Evolutionary conservation across 2,888 invertebrate species (phyloP).

Genomic region (Xestia xanthographa): DNA sequence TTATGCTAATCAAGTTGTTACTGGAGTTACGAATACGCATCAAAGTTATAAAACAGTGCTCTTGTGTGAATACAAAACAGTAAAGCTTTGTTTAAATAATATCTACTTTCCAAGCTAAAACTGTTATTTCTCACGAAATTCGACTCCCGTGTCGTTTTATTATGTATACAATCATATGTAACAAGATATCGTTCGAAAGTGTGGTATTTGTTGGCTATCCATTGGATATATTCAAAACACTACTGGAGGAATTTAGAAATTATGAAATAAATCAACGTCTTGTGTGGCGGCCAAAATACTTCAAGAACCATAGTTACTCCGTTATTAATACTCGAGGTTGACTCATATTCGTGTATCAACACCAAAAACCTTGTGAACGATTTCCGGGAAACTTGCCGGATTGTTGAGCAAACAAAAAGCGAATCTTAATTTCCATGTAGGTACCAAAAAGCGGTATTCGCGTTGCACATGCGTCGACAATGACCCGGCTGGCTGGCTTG

Average conservation of each 20-base stretch:
- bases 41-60: slow-evolving; percentile 46
- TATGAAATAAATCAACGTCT: background rate
- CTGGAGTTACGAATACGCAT: slow-evolving; percentile 43
- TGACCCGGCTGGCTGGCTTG: slow-evolving; percentile 80
- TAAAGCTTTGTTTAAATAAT: slow-evolving; percentile 67
- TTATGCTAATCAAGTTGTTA: slow-evolving; percentile 51
- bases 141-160: slow-evolving; percentile 64
- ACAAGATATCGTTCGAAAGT: slow-evolving; percentile 43
- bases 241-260: background rate
- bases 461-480: slow-evolving; percentile 73
- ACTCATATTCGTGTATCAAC: slow-evolving; percentile 47
- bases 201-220: background rate
- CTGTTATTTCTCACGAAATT: slow-evolving; percentile 72
- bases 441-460: slow-evolving; percentile 59
- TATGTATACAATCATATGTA: slow-evolving; percentile 46
- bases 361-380: slow-evolving; percentile 47
- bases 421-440: slow-evolving; percentile 58
- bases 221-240: background rate
- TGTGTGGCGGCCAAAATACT: background rate
- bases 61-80: slow-evolving; percentile 58
- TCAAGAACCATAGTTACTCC: slow-evolving; percentile 14
- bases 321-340: slow-evolving; percentile 51
- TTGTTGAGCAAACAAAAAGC: slow-evolving; percentile 59
- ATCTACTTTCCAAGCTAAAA: slow-evolving; percentile 66
- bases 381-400: slow-evolving; percentile 60